Evolutionary conservation across 1,140 invertebrate species (phyloP).

Genomic region (Meloidogyne hapla): DNA sequence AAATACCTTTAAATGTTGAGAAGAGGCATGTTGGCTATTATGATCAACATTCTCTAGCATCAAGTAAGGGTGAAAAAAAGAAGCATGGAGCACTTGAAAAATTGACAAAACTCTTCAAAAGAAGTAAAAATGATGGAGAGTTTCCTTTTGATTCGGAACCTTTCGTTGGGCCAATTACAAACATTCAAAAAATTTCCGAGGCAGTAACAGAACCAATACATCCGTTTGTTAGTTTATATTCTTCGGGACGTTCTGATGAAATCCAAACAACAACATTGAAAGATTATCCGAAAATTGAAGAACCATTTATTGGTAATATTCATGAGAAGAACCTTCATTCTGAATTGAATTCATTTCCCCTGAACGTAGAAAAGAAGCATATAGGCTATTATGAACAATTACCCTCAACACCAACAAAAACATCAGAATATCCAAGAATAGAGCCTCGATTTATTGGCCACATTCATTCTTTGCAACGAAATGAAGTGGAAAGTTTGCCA

Average conservation of each 20-base stretch:
- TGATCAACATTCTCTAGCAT: not conserved
- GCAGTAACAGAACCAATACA: not conserved
- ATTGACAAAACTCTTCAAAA: not conserved
- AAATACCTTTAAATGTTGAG: not conserved
- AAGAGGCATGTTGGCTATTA: not conserved
- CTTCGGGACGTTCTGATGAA: conserved; percentile 5
- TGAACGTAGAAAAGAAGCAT: not conserved
- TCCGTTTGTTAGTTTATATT: not conserved
- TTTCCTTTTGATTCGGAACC: not conserved
- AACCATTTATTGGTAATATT: too few relatives aligned
- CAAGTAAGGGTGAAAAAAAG: not conserved
- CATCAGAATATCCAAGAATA: not conserved
- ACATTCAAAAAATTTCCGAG: not conserved
- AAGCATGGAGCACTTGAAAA: not conserved
- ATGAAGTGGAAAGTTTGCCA: not conserved
- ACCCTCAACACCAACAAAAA: not conserved
- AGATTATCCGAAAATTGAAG: too few relatives aligned
- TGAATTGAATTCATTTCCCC: not conserved
- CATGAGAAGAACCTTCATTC: not conserved
- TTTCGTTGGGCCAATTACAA: not conserved
- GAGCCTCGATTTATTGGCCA: not conserved
- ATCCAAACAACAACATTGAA: not conserved
- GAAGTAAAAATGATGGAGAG: not conserved
- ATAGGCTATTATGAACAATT: not conserved
- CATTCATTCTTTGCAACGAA: not conserved